These are phyloP conservation scores for Hippoglossus hippoglossus DNA, from an alignment of 2,797 vertebrate genomes.

Conservation along the genomic window DNA sequence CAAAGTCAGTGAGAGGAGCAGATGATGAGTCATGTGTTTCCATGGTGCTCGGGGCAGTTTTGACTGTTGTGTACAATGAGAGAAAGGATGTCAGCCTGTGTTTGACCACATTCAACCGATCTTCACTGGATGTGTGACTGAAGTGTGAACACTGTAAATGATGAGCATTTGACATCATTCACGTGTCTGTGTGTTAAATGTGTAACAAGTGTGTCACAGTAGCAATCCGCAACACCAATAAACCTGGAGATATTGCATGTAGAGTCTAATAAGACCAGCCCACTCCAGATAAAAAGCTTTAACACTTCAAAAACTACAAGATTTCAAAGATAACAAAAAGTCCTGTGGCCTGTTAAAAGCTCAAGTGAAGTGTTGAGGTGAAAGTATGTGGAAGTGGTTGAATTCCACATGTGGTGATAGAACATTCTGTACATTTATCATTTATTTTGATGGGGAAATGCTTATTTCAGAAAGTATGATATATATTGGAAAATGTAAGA, in stretches of 20 bases:
- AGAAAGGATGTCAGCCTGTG: background rate
- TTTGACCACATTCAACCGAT: conserved; percentile 8
- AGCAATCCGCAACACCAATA: background rate
- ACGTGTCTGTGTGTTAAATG: background rate
- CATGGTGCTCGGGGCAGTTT: conserved; percentile 47
- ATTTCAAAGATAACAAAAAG: background rate
- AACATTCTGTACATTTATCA: background rate
- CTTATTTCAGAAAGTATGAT: too few relatives aligned
- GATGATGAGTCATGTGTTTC: conserved; percentile 66
- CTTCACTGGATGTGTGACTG: background rate
- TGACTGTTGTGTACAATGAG: background rate
- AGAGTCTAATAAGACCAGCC: background rate
- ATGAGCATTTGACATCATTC: background rate
- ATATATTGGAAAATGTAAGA: too few relatives aligned
- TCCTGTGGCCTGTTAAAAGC: background rate
- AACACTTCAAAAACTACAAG: too few relatives aligned
- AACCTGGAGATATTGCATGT: conserved; percentile 2
- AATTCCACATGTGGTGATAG: background rate
- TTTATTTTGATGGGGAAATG: background rate
- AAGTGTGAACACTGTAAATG: background rate
- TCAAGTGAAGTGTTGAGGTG: background rate
- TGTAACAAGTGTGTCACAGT: conserved; percentile 10
- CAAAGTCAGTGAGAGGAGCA: conserved; percentile 55
- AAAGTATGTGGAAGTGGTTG: background rate
- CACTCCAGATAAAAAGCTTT: too few relatives aligned